Evolutionary conservation across 2,888 invertebrate species (phyloP).

Genomic region (Xanthostigma xanthostigma): DNA sequence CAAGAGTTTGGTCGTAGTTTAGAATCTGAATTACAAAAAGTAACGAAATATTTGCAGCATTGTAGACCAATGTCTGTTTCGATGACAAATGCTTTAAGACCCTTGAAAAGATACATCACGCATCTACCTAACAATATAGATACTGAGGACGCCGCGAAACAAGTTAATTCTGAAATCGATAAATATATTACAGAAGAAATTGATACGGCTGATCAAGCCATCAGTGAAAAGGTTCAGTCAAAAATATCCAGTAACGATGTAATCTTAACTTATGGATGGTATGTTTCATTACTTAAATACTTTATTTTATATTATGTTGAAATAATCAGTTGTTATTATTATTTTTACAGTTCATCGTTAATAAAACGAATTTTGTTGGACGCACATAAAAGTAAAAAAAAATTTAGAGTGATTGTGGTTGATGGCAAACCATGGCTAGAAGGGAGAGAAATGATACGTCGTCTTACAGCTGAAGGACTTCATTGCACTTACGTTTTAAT

Average conservation of each 20-base stretch:
- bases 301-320: slow-evolving; percentile 3
- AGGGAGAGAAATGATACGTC: slow-evolving; percentile 59
- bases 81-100: slow-evolving; percentile 76
- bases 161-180: slow-evolving; percentile 53
- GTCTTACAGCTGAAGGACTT: slow-evolving; percentile 54
- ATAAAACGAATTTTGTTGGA: slow-evolving; percentile 56
- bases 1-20: slow-evolving; percentile 78
- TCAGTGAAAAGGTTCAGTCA: slow-evolving; percentile 59
- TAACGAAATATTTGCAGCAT: slow-evolving; percentile 54
- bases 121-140: slow-evolving; percentile 48
- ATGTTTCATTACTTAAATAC: slow-evolving; percentile 19
- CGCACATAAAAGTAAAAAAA: slow-evolving; percentile 46
- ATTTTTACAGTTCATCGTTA: slow-evolving; percentile 50
- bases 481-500: slow-evolving; percentile 69
- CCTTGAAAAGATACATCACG: slow-evolving; percentile 56
- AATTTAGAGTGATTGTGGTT: slow-evolving; percentile 67
- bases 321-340: slow-evolving; percentile 5
- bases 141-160: slow-evolving; percentile 57
- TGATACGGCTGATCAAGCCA: slow-evolving; percentile 70
- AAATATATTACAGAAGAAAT: slow-evolving; percentile 73
- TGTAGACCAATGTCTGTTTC: slow-evolving; percentile 77
- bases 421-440: slow-evolving; percentile 63
- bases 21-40: slow-evolving; percentile 54
- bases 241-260: slow-evolving; percentile 78
- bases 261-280: slow-evolving; percentile 80